phyloP scores from a whole-genome alignment of 1,140 invertebrate genomes.

The Spodoptera litura region DNA sequence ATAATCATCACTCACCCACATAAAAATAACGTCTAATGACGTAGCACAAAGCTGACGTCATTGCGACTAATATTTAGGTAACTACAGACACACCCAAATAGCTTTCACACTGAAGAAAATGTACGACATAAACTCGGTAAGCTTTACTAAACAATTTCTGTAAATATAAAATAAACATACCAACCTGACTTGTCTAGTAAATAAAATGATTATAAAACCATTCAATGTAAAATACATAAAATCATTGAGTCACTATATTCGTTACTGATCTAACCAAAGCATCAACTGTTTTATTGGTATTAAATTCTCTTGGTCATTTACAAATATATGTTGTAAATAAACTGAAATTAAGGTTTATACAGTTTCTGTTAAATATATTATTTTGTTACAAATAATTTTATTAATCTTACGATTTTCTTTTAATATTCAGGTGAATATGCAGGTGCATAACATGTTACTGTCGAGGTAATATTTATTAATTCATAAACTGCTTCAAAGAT shows the following conservation, averaged over 20 bases:
- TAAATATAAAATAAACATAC: not conserved
- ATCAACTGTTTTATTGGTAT: conserved; percentile 29
- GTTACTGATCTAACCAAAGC: conserved; percentile 3
- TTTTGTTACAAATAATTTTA: too few species aligned
- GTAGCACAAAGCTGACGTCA: not conserved
- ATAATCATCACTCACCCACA: conserved; percentile 9
- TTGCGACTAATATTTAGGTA: too few species aligned
- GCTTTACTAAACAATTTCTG: not conserved
- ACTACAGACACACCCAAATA: too few species aligned
- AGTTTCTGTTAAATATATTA: too few species aligned
- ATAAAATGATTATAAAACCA: not conserved
- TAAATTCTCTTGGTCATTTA: conserved; percentile 10
- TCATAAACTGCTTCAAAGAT: too few species aligned
- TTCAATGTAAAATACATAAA: conserved; percentile 7
- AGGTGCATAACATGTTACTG: too few species aligned
- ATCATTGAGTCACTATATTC: conserved; percentile 11
- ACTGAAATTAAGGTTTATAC: not conserved
- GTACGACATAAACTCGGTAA: not conserved
- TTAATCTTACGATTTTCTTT: too few species aligned
- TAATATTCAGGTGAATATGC: too few species aligned
- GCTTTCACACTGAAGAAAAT: not conserved
- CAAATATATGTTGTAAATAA: conserved; percentile 38
- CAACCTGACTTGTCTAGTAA: not conserved
- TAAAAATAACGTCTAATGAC: not conserved
- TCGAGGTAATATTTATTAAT: too few species aligned